These are phyloP conservation scores for Brachypalpus laphriformis DNA, from an alignment of 2,888 invertebrate genomes.

Conservation along the genomic window DNA sequence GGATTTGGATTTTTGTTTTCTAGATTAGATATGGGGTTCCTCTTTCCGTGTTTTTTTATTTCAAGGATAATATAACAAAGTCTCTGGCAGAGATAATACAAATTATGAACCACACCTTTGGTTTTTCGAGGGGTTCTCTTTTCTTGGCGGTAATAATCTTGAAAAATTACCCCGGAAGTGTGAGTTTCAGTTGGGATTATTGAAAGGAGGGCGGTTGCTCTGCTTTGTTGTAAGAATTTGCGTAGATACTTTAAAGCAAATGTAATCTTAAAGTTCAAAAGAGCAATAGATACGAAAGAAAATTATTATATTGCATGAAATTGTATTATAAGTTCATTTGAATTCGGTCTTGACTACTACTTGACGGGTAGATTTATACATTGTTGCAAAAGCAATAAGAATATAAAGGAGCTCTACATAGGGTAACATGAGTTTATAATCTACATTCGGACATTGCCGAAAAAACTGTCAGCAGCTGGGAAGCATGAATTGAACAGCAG, in stretches of 20 bases:
- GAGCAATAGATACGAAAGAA: neutral
- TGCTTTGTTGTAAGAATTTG: neutral
- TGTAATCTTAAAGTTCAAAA: neutral
- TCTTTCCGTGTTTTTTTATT: neutral
- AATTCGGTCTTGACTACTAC: no score
- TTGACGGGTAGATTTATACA: no score
- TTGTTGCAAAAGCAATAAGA: no score
- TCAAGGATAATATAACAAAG: conserved; percentile 8
- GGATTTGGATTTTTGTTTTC: neutral
- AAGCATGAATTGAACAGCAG: no score
- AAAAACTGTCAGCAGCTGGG: no score
- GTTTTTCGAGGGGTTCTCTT: neutral
- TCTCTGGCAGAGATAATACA: conserved; percentile 9
- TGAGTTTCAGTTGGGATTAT: neutral
- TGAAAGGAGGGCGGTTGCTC: neutral
- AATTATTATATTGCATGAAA: no score
- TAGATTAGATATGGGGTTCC: neutral
- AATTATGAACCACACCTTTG: conserved; percentile 10
- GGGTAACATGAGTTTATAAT: no score
- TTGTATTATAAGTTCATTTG: no score
- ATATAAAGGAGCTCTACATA: no score
- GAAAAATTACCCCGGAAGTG: neutral
- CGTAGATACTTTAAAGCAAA: neutral
- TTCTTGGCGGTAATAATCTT: neutral
- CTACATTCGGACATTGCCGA: no score